Evolutionary conservation across 1,140 invertebrate genomes (phyloP), one percentile per base, ranked within the genome.

Genomic region (Zophobas morio): DNA sequence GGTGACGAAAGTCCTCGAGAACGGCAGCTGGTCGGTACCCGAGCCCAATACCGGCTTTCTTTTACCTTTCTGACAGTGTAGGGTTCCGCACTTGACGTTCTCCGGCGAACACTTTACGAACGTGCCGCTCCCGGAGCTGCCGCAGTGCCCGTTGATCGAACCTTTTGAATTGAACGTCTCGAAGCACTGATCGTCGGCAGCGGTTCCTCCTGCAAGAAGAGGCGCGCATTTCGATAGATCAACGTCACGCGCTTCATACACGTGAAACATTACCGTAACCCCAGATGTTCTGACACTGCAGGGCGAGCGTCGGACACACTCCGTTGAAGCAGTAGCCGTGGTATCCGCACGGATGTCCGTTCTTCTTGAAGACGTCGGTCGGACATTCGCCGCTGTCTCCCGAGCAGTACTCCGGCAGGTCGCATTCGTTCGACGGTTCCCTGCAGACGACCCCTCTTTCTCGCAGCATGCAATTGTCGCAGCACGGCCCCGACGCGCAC

Each of bases 91-190:
- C 77, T 90, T 90, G 2, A 97, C 93, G 85, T 98, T 96, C 84
- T 96, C 93, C 79, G 91, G 87, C 57, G 94, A 94, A 87, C 96
- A 98, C 88, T 95, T 97, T 80, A 96, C 89, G 86, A 91, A 96
- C 84, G 94, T 92, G 35, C 95, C 95, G 81, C 84, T 97, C 20
- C 37, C 60, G 20, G 46, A 94, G 54, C 92, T 92, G 0, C 97
- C 97, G 87, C 97, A 99, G 86, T 99, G 96, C 0, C 97, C 97
- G 81, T 94, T 97, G 66, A 95, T 94, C 1, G 95, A 95, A 6
- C 97, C 97, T 83, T 97, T 96, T 0, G 95, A 94, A 86, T 99
- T 99, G 87, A 98, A 98, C 84, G 96, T 92, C 77, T 96, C 94
- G 87, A 94, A 99, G 87, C 97, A 99, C 80, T 96, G 91, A 53